These are phyloP conservation scores for Eulemur albifrons DNA, from an alignment of 2,797 vertebrate genomes.

Conservation along the genomic window DNA sequence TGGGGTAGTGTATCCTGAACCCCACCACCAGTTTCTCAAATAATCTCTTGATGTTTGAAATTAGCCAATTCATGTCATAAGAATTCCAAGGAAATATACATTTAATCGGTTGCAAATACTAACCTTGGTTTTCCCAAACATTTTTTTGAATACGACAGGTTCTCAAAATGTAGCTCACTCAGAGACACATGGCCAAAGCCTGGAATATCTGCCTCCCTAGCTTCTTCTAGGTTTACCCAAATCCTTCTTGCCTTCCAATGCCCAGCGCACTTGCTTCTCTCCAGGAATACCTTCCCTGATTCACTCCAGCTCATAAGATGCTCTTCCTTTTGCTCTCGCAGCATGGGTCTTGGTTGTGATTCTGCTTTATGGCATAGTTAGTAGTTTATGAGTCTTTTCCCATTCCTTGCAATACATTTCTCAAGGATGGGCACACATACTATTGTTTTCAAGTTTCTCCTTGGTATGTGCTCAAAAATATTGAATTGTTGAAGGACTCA, in stretches of 20 bases:
- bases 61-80: neutral
- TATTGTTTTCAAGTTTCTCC: neutral
- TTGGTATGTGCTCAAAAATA: neutral
- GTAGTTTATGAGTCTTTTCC: neutral
- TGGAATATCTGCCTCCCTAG: neutral
- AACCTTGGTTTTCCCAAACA: slow-evolving; percentile 30
- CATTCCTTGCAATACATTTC: neutral
- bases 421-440: neutral
- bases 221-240: neutral
- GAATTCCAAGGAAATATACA: slow-evolving; percentile 45
- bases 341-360: neutral
- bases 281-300: neutral
- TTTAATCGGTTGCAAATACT: slow-evolving; percentile 40
- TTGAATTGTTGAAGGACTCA: neutral
- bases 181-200: neutral
- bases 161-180: neutral
- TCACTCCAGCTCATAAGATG: neutral
- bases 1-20: neutral
- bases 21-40: neutral
- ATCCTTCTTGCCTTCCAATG: neutral
- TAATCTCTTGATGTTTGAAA: neutral
- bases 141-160: slow-evolving; percentile 25
- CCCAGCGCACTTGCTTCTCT: neutral
- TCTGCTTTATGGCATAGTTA: neutral
- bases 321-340: neutral